Base-by-base conservation (phyloP, 2,888 invertebrate species). In the Ernsta delagoae region DNA sequence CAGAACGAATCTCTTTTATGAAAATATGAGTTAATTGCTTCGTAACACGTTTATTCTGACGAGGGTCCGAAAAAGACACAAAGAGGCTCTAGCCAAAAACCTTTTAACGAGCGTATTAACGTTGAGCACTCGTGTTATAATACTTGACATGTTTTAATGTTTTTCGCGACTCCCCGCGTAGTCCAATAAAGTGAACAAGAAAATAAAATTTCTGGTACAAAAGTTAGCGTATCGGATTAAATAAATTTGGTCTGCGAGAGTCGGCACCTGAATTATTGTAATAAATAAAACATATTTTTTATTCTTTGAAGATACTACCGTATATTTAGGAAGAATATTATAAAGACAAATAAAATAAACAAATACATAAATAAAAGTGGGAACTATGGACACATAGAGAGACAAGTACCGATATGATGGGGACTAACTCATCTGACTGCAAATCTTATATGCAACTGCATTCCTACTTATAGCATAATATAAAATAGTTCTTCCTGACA, bases 41-140 rank as follows among this genome's bases (percentile, higher is more conserved):
- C 78, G 81, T 85, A 87, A 87, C 82, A 83, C 81, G 85, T 86
- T 89, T 87, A 87, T 77, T 75, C 73, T 88, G 89, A 90, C 84
- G 81, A 89, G 89, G 89, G 89, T 89, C 83, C 76, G 76, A 78
- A 80, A 80, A 82, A 82, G 80, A 83, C 75, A 87, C 83, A 85
- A 68, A 63, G 86, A 83, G 80, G 79, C 77, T 77, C 77, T 80
- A 73, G 76, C 79, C 79, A 78, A 84, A 69, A 85, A 86, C 81
- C 85, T 83, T 86, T 88, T 87, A 85, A 84, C 83, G 80, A 79
- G 75, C 79, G 77, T 80, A 79, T 83, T 86, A 84, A 82, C 81
- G 82, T 80, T 82, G 77, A 81, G 78, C 78, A 74, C 71, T 77
- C 75, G 79, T 80, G 78, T 81, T 79, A 80, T 78, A 76, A 78